Base-by-base conservation (phyloP, 2,113 vertebrate species). In the Gavialis gangeticus region DNA sequence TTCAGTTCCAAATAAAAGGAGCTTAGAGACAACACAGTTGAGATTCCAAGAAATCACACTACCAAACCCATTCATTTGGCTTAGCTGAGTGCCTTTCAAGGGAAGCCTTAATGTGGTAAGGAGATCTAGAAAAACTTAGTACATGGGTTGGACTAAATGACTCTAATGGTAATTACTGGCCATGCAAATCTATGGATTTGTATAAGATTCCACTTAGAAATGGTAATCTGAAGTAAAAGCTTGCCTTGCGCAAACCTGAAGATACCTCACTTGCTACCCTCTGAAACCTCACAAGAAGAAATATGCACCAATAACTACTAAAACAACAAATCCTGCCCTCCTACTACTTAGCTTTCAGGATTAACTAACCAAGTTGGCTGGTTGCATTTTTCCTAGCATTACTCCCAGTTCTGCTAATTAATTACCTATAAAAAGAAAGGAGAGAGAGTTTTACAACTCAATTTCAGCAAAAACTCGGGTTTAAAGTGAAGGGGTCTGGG, bases 371-470 rank as follows among this genome's bases (percentile, higher is more conserved):
- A 92, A 94, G 55, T 15, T 12, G 34, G 77, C 34, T 79, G 58
- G 64, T 59, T 69, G 66, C 76, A 85, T 30, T 87, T 77, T 94
- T 55, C 75, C 27, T 13, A 1, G 60, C 8, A 0, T 79, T 90
- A 21, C 54, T 90, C 22, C 55, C 46, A 0, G 0, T 24, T 17
- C n/a, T 78, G 81, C 27, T 86, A 67, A 82, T 13, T 84, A 88
- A 56, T 59, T 96, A 88, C 79, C 85, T 82, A 46, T 84, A 0
- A 2, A 58, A 60, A 73, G 37, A 14, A 54, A 56, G 56, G 19
- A 73, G 5, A 83, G 95, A 88, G 60, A 92, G 93, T 64, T 59
- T 95, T 91, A 85, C 82, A 94, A 82, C 66, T 67, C 13, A 1
- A n/a, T 75, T 86, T 71, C 0, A 0, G 82, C 82, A 91, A 95